phyloP scores from a whole-genome alignment of 2,888 invertebrate genomes.

The Seira ritae region DNA sequence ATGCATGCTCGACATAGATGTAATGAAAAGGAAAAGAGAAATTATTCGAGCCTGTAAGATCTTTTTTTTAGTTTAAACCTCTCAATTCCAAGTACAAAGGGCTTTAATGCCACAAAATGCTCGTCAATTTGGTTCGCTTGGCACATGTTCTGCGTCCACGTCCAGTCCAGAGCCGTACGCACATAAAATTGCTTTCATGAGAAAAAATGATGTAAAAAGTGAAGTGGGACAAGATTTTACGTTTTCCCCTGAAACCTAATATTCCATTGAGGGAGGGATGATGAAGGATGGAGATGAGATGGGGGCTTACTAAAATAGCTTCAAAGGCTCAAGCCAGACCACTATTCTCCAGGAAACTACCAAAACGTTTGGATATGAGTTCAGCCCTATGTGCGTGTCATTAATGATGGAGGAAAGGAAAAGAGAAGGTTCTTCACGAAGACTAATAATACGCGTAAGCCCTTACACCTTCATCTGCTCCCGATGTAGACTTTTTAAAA shows the following conservation, averaged over 20 bases:
- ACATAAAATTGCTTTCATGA: too few species aligned
- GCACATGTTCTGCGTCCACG: conserved; percentile 70
- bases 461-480: conserved; percentile 26
- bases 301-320: too few species aligned
- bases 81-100: background rate
- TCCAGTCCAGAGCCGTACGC: too few species aligned
- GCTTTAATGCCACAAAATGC: background rate
- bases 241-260: background rate
- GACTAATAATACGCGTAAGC: background rate
- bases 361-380: too few species aligned
- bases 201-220: conserved; percentile 27
- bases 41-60: too few species aligned
- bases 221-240: conserved; percentile 46
- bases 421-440: background rate
- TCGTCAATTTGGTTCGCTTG: conserved; percentile 46
- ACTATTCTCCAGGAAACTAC: too few species aligned
- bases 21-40: too few species aligned
- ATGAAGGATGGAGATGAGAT: too few species aligned
- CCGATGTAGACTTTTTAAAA: too few species aligned
- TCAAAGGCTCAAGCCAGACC: too few species aligned
- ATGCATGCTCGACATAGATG: too few species aligned
- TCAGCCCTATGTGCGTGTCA: background rate
- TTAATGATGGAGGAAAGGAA: too few species aligned
- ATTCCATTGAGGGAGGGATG: conserved; percentile 29
- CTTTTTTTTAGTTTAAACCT: conserved; percentile 3